These are phyloP conservation scores for Cheirogaleus major DNA, from an alignment of 2,797 vertebrate genomes.

Conservation along the genomic window DNA sequence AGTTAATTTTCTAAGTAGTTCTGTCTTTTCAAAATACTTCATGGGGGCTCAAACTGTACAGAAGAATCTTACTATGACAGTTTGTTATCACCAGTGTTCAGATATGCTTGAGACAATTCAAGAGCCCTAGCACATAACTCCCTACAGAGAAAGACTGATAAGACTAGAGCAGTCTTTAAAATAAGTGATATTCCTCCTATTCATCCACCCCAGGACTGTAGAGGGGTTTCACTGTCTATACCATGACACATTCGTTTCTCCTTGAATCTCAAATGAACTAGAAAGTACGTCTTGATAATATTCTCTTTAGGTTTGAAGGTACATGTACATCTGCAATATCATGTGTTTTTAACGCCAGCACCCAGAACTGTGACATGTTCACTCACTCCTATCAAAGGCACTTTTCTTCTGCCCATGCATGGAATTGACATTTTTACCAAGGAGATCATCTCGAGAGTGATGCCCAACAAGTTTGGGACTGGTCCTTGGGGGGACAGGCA, in stretches of 20 bases:
- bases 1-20: constrained; percentile 54
- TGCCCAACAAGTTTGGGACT: background rate
- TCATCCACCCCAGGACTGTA: background rate
- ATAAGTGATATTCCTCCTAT: background rate
- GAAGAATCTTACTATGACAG: background rate
- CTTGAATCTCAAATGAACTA: background rate
- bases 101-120: background rate
- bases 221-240: constrained; percentile 35
- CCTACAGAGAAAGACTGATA: background rate
- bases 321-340: background rate
- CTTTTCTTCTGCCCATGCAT: background rate
- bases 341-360: background rate
- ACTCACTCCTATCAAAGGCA: background rate
- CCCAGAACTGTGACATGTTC: background rate
- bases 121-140: background rate
- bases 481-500: background rate
- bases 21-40: constrained; percentile 65
- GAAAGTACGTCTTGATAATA: background rate
- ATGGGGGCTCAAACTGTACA: background rate
- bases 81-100: background rate
- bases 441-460: background rate
- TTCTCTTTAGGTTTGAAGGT: background rate
- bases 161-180: background rate
- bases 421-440: background rate
- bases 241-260: background rate